Evolutionary conservation across 2,113 vertebrate genomes (phyloP).

Genomic region (Pyxicephalus adspersus): DNA sequence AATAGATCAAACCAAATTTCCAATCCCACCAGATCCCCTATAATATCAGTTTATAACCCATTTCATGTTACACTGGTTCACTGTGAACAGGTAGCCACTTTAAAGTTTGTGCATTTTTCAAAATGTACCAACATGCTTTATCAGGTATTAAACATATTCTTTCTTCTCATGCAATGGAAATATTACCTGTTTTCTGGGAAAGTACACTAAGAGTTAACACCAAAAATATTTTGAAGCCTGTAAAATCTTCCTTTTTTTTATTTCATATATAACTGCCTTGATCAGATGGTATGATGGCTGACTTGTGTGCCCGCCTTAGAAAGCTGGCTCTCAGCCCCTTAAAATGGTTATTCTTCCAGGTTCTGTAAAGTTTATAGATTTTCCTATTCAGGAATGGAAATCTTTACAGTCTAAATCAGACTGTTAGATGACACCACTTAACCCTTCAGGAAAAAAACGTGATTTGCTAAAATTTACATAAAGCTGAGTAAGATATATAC

Average conservation of each 20-base stretch:
- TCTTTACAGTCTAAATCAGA: slow-evolving; percentile 32
- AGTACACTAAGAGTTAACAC: slow-evolving; percentile 8
- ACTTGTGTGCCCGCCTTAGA: neutral
- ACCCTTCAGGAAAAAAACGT: neutral
- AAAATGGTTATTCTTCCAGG: slow-evolving; percentile 43
- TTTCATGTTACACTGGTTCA: too few species aligned
- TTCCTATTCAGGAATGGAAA: slow-evolving; percentile 53
- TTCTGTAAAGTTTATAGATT: slow-evolving; percentile 51
- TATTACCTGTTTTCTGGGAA: too few species aligned
- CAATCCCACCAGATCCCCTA: too few species aligned
- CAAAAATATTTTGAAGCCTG: neutral
- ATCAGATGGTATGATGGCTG: slow-evolving; percentile 20
- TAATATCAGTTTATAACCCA: too few species aligned
- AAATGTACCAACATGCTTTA: too few species aligned
- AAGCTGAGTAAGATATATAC: too few species aligned
- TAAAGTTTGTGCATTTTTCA: too few species aligned
- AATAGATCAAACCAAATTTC: too few species aligned
- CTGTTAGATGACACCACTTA: slow-evolving; percentile 11
- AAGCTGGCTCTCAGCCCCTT: slow-evolving; percentile 5
- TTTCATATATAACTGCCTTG: slow-evolving; percentile 4
- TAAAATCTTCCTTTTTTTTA: slow-evolving; percentile 13
- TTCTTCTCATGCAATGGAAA: too few species aligned
- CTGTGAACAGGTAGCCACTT: too few species aligned
- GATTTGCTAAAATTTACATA: too few species aligned
- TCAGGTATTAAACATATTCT: too few species aligned